These are phyloP conservation scores for Drosophila trapezifrons DNA, from an alignment of 1,140 invertebrate species.

Conservation along the genomic window DNA sequence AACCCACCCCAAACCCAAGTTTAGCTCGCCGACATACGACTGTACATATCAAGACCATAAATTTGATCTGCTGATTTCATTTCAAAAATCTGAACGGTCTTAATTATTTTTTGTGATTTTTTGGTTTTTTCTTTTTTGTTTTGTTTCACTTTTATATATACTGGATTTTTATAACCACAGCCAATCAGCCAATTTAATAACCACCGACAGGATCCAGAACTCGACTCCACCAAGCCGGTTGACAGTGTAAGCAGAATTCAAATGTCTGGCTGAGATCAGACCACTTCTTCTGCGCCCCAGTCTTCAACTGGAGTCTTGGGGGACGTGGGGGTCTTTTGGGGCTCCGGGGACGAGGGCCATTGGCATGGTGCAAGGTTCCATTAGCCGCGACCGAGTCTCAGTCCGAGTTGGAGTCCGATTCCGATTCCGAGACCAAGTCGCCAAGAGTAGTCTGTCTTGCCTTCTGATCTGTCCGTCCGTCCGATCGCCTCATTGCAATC, in stretches of 20 bases:
- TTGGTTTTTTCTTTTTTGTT: no score
- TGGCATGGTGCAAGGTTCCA: slow-evolving; percentile 69
- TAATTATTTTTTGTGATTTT: slow-evolving; percentile 17
- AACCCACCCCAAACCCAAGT: no score
- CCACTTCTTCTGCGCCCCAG: slow-evolving; percentile 39
- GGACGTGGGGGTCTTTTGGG: slow-evolving; percentile 1
- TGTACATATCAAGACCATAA: slow-evolving; percentile 18
- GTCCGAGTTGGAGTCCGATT: slow-evolving; percentile 18
- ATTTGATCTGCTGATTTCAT: slow-evolving; percentile 23
- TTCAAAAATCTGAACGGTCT: slow-evolving; percentile 32
- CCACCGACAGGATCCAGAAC: slow-evolving; percentile 18
- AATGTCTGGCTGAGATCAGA: slow-evolving; percentile 49
- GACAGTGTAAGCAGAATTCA: slow-evolving; percentile 39
- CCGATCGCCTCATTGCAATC: slow-evolving; percentile 68
- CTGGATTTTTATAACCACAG: slow-evolving; percentile 20
- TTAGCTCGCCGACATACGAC: not conserved
- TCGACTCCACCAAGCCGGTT: slow-evolving; percentile 24
- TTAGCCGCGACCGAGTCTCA: slow-evolving; percentile 59
- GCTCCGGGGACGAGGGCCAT: not conserved
- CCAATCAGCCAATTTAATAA: slow-evolving; percentile 41
- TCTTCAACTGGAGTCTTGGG: slow-evolving; percentile 3
- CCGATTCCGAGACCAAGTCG: slow-evolving; percentile 18
- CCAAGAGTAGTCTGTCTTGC: not conserved
- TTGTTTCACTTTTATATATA: slow-evolving; percentile 19
- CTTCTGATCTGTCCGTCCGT: slow-evolving; percentile 1